Percentiles rank a stretch among this genome's conserved stretches.
phyloP scores from a whole-genome alignment of 2,113 vertebrate species.

The Polypterus bichir region DNA sequence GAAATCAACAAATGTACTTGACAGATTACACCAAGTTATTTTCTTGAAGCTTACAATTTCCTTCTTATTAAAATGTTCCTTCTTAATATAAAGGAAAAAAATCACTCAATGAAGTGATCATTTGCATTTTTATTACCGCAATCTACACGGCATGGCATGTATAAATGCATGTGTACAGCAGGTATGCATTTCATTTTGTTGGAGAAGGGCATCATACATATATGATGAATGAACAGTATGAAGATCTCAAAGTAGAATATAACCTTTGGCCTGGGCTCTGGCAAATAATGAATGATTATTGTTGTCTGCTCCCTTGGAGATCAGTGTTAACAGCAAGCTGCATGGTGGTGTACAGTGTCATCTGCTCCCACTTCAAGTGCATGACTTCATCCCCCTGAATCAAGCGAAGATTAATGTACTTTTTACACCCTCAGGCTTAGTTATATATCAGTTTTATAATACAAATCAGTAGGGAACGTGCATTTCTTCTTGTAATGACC shows the following conservation, averaged over 20 bases:
- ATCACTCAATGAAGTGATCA: too few species aligned
- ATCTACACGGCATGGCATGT: too few species aligned
- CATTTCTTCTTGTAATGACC: constrained; percentile 9
- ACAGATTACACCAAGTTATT: too few species aligned
- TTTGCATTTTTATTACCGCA: too few species aligned
- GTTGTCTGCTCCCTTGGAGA: neutral
- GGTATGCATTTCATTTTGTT: neutral
- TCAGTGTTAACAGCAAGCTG: neutral
- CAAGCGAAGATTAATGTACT: constrained; percentile 16
- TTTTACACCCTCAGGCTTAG: constrained; percentile 12
- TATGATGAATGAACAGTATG: constrained; percentile 5
- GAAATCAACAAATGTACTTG: too few species aligned
- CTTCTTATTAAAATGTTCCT: too few species aligned
- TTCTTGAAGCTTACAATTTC: too few species aligned
- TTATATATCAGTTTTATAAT: constrained; percentile 10
- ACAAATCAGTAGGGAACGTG: constrained; percentile 12
- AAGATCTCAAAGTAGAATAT: too few species aligned
- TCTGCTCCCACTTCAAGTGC: constrained; percentile 10
- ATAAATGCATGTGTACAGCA: too few species aligned
- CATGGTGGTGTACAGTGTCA: neutral
- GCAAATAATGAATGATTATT: too few species aligned
- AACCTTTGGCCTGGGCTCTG: too few species aligned
- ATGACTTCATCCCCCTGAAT: constrained; percentile 5
- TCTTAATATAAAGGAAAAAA: too few species aligned
- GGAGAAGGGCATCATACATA: neutral